phyloP scores from a whole-genome alignment of 2,888 invertebrate genomes.

The Dione vanillae region DNA sequence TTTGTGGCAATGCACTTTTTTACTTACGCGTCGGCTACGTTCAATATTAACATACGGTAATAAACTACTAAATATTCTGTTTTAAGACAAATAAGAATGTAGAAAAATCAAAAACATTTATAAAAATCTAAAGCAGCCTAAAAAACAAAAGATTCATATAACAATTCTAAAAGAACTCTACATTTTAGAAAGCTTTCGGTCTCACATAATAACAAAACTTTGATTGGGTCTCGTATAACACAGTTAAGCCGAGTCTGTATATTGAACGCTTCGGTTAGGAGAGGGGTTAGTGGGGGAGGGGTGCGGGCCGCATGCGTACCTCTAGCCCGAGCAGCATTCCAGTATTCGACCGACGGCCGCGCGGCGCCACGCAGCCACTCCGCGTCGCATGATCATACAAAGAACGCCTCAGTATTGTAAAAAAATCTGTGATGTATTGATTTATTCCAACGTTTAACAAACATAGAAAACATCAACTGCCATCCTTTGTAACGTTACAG shows the following conservation, averaged over 20 bases:
- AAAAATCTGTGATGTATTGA: conserved; percentile 84
- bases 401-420: conserved; percentile 82
- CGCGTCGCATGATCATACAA: conserved; percentile 77
- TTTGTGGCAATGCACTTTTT: conserved; percentile 56
- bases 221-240: conserved; percentile 41
- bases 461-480: conserved; percentile 59
- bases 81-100: not conserved
- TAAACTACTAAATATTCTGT: not conserved
- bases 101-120: not conserved
- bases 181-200: conserved; percentile 4
- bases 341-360: conserved; percentile 76
- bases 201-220: not conserved
- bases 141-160: not conserved
- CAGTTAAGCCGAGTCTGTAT: conserved; percentile 59
- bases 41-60: conserved; percentile 41
- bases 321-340: conserved; percentile 75
- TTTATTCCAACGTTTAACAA: conserved; percentile 78
- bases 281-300: conserved; percentile 54
- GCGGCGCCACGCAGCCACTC: conserved; percentile 63
- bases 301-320: conserved; percentile 74
- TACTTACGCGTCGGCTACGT: conserved; percentile 52
- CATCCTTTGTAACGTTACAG: conserved; percentile 51
- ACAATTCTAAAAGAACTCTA: conserved; percentile 2
- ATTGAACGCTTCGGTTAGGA: conserved; percentile 70
- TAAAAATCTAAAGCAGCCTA: not conserved